Evolutionary conservation across 2,888 invertebrate genomes (phyloP).

Genomic region (Fissipunctia ypsillon): DNA sequence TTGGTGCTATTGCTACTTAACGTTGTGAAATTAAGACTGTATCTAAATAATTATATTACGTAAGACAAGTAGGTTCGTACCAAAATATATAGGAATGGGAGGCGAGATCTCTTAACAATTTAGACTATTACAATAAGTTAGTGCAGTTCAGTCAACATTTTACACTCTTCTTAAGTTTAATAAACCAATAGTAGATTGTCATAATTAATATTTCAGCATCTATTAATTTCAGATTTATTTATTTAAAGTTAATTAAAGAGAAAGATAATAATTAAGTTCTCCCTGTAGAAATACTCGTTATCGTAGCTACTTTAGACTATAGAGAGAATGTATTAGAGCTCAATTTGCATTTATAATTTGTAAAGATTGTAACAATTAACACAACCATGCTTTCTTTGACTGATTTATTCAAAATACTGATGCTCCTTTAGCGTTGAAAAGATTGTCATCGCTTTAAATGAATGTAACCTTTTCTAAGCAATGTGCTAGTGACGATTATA

Average conservation of each 20-base stretch:
- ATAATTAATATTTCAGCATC: background rate
- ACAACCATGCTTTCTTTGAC: conserved; percentile 65
- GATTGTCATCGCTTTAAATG: background rate
- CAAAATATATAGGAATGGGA: conserved; percentile 63
- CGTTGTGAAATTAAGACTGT: conserved; percentile 83
- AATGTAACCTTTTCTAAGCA: background rate
- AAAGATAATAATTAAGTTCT: conserved; percentile 1
- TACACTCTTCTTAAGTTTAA: background rate
- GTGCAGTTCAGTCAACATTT: conserved; percentile 8
- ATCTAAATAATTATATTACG: conserved; percentile 61
- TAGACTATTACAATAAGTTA: conserved; percentile 43
- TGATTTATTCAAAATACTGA: background rate
- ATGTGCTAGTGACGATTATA: background rate
- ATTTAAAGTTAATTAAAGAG: conserved; percentile 5
- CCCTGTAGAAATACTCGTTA: conserved; percentile 56
- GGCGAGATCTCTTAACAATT: conserved; percentile 68
- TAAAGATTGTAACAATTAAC: conserved; percentile 51
- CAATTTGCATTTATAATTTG: conserved; percentile 80
- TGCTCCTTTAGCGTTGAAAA: background rate
- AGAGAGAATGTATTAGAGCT: conserved; percentile 62
- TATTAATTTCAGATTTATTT: background rate
- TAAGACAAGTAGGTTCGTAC: conserved; percentile 63
- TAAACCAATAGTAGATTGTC: background rate
- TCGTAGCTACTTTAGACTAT: conserved; percentile 8
- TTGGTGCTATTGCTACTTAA: conserved; percentile 72